Conservation (phyloP, 2,797 vertebrate species). For the Sandelia bainsii region DNA sequence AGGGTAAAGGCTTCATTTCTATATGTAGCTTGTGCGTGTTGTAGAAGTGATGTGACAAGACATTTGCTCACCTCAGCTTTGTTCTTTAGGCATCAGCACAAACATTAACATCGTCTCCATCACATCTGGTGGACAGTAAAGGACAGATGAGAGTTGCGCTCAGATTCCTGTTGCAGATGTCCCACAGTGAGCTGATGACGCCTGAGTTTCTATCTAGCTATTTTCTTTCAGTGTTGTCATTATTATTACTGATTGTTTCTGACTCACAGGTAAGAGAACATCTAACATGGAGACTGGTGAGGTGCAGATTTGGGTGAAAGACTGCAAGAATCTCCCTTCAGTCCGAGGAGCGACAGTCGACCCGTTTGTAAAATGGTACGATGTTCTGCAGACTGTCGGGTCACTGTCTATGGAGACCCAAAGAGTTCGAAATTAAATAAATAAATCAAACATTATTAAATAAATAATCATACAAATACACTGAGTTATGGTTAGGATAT, state of each 20-base stretch:
- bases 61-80: background rate
- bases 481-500: too few relatives aligned
- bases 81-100: constrained; percentile 47
- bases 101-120: constrained; percentile 63
- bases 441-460: too few relatives aligned
- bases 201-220: background rate
- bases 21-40: background rate
- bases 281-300: constrained; percentile 85
- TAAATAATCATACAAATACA: too few relatives aligned
- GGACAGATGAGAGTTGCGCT: constrained; percentile 92
- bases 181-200: constrained; percentile 80
- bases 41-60: background rate
- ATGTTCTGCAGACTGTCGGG: constrained; percentile 2
- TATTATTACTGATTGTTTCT: constrained; percentile 2
- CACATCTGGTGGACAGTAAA: constrained; percentile 76
- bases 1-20: constrained; percentile 79
- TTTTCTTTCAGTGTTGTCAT: background rate
- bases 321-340: constrained; percentile 89
- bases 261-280: constrained; percentile 81
- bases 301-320: constrained; percentile 96
- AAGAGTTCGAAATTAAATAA: background rate
- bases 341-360: constrained; percentile 87
- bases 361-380: constrained; percentile 96
- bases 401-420: too few relatives aligned
- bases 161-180: constrained; percentile 87